Evolutionary conservation across 2,888 invertebrate genomes (phyloP).

Genomic region (Parascotia fuliginaria): DNA sequence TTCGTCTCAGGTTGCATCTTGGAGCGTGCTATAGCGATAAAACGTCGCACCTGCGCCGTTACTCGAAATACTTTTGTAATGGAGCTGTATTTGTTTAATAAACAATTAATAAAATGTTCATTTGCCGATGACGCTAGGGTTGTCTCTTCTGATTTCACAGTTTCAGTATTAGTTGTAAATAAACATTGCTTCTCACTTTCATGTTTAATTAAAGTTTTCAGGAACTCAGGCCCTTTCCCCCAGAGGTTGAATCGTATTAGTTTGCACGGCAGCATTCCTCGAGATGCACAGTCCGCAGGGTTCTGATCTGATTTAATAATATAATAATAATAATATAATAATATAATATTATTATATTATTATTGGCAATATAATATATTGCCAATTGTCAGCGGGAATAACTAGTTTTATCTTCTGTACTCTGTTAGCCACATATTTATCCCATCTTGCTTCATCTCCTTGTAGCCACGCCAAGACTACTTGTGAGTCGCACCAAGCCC

Average conservation of each 20-base stretch:
- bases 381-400: constrained; percentile 3
- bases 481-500: constrained; percentile 18
- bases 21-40: no score
- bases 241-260: constrained; percentile 30
- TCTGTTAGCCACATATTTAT: constrained; percentile 7
- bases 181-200: background rate
- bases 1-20: background rate
- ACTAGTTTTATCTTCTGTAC: constrained; percentile 1
- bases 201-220: background rate
- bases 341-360: no score
- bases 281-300: constrained; percentile 13
- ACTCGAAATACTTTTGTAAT: background rate
- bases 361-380: no score
- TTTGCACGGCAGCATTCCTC: constrained; percentile 7
- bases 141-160: background rate
- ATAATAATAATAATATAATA: no score
- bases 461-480: constrained; percentile 7
- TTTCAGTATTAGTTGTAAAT: background rate
- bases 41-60: background rate
- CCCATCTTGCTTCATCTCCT: constrained; percentile 6
- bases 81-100: constrained; percentile 10
- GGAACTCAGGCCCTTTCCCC: constrained; percentile 21
- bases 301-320: no score
- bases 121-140: background rate
- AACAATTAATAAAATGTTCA: background rate